Base-by-base conservation (phyloP, 1,140 invertebrate species). In the Calliopsis andreniformis region DNA sequence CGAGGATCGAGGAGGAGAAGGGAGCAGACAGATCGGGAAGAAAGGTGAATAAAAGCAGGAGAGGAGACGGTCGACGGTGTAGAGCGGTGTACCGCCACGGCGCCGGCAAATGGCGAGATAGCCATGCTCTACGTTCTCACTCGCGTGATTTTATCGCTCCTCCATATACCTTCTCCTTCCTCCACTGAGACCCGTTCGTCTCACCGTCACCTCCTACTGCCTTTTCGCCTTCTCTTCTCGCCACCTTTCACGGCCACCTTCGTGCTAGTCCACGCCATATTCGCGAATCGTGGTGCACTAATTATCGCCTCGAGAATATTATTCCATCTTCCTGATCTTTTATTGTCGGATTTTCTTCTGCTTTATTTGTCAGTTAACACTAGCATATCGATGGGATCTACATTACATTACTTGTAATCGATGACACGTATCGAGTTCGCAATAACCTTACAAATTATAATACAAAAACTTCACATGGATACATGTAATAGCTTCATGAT, bases 91-190 rank as follows among this genome's bases (percentile, higher is more conserved):
- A 53, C 71, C 78, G 51, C 76, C 69, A 80, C 79, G 80, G 78
- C 63, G 77, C 80, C 73, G 62, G 77, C 77, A 75, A 87, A 88
- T 78, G 80, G 77, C 78, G 77, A 78, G 83, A 87, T 82, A 80
- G 58, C 79, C 53, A 49, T 58, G 80, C 68, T 66, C 75, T 58
- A 82, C 53, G 71, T 80, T 80, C 75, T 69, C 69, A 58, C 84
- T 82, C 56, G 75, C 75, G 85, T 76, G 86, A 89, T 88, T 88
- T 88, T 86, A 88, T 89, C 86, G 77, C 58, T 78, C 20, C 58
- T 64, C 14, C 73, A 70, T 69, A 43, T 43, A 23, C 28, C 51
- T 73, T 32, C 59, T 64, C 72, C 51, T 51, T 42, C 73, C 51
- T 43, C 47, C 42, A 14, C 3, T 30, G 25, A 39, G 53, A 42